Evolutionary conservation across 2,888 invertebrate genomes (phyloP).

Genomic region (Rambutsinella grinnellia): DNA sequence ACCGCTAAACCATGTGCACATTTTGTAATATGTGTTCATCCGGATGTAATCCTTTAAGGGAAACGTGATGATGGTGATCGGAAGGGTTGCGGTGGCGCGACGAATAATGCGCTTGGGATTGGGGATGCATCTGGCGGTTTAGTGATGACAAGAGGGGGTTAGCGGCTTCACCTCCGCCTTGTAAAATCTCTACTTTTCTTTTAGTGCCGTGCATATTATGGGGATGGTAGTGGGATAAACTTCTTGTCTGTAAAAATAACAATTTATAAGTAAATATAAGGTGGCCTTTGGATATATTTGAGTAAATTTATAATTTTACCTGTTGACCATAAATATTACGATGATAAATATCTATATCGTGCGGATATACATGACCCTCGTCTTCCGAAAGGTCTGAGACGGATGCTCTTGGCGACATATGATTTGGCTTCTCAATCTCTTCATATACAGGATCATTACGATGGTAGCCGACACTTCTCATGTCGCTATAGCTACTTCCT

Average conservation of each 20-base stretch:
- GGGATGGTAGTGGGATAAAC: conserved; percentile 63
- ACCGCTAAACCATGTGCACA: conserved; percentile 66
- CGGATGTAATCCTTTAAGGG: conserved; percentile 64
- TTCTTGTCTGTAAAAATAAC: conserved; percentile 49
- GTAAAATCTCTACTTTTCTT: conserved; percentile 63
- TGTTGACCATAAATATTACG: conserved; percentile 65
- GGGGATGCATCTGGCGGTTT: conserved; percentile 59
- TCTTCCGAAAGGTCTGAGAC: conserved; percentile 66
- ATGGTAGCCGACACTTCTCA: conserved; percentile 58
- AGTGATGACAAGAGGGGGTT: conserved; percentile 61
- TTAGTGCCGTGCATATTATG: conserved; percentile 62
- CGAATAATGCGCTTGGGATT: conserved; percentile 55
- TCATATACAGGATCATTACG: conserved; percentile 65
- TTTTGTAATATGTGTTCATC: conserved; percentile 66
- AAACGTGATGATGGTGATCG: conserved; percentile 65
- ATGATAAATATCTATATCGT: conserved; percentile 65
- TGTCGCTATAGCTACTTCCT: conserved; percentile 66
- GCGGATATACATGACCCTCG: conserved; percentile 64
- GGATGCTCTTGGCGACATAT: conserved; percentile 65
- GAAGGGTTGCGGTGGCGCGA: conserved; percentile 62
- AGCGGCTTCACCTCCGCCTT: conserved; percentile 63
- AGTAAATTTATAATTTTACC: conserved; percentile 45
- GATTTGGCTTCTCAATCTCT: conserved; percentile 66
- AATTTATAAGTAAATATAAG: not conserved
- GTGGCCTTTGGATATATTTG: not conserved